Evolutionary conservation across 2,797 vertebrate genomes (phyloP), one percentile per base, ranked within the genome.

Genomic region (Sarcoramphus papa): DNA sequence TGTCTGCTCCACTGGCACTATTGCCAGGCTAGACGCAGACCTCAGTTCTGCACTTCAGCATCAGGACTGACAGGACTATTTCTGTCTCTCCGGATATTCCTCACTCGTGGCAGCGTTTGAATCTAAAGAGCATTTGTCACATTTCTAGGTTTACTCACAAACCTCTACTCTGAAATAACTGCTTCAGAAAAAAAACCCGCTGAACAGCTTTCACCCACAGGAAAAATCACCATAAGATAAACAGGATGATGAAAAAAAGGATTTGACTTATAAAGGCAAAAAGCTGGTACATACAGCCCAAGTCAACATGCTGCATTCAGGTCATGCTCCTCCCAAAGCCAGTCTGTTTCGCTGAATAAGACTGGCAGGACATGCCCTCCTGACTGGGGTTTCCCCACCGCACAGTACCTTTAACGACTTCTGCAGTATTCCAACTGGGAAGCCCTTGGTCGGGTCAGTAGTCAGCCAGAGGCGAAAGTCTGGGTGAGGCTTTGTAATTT

Each of bases 381-480:
- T 10, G 37, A 1, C 3, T 5, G 10, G 17, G 57, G 18, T 18
- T 37, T 53, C 7, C 67, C 35, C 60, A 30, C 10, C 2, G 14
- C 43, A 40, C 12, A 12, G 11, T 86, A 99, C 99, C 99, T 99
- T 99, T 3, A 99, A 90, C 37, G 99, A 99, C 57, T 99, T 99
- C 97, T 99, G 99, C 93, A 99, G 98, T 40, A 99, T 99, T 45
- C 99, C 99, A 4, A 99, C 98, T 4, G 99, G 99, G 89, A 99
- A 99, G 95, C 99, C 98, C 84, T 98, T 53, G 4, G 98, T 99
- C 15, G 99, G 99, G 96, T 99, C 99, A 4, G 99, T 99, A 10
- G 99, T 99, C 92, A 99, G 97, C 99, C 99, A 99, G 72, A 99
- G 97, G 43, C 99, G 99, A 97, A 99, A 99, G 91, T 98, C 99